Conservation (phyloP, 2,888 invertebrate genomes). For the Lottia scabra region DNA sequence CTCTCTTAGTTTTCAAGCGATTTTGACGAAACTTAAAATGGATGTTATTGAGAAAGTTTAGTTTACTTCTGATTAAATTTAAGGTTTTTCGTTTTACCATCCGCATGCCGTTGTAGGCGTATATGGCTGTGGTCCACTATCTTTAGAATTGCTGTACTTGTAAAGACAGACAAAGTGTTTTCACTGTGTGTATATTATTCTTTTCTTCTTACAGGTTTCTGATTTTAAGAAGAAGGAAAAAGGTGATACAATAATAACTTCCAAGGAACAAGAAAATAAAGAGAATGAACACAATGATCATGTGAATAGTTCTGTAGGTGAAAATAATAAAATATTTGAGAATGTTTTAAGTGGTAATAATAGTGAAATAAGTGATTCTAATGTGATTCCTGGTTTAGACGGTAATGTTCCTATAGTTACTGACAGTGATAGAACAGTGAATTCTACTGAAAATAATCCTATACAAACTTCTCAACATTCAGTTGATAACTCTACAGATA, state of each 20-base stretch:
- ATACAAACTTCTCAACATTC: neutral
- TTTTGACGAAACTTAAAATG: too few species aligned
- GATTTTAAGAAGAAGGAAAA: slow-evolving; percentile 24
- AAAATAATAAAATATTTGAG: neutral
- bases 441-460: too few species aligned
- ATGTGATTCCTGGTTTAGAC: slow-evolving; percentile 16
- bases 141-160: neutral
- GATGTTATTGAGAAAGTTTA: too few species aligned
- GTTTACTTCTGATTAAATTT: too few species aligned
- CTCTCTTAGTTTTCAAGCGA: too few species aligned
- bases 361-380: neutral
- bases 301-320: slow-evolving; percentile 9
- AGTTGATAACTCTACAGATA: neutral
- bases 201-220: slow-evolving; percentile 12
- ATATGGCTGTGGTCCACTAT: too few species aligned
- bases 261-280: slow-evolving; percentile 36
- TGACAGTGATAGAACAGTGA: too few species aligned
- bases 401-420: too few species aligned
- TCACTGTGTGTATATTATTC: neutral
- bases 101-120: too few species aligned
- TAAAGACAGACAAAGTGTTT: neutral
- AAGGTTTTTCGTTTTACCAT: too few species aligned
- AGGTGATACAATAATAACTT: slow-evolving; percentile 15
- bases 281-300: slow-evolving; percentile 24
- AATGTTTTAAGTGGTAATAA: too few species aligned